phyloP scores from a whole-genome alignment of 2,888 invertebrate species.

The Alsophila aescularia region DNA sequence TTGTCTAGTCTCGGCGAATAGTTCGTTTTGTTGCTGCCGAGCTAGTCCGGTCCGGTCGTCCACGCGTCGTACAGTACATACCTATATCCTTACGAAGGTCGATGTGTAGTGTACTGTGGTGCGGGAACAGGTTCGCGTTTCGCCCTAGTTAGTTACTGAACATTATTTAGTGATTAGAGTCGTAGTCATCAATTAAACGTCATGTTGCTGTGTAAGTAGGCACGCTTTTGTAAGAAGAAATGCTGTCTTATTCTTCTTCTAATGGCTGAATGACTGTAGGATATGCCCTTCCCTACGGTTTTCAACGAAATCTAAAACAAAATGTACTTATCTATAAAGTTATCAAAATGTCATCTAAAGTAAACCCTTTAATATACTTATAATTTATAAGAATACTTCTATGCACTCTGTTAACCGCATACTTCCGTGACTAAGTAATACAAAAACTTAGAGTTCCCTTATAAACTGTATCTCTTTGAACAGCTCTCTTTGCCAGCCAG shows the following conservation, averaged over 20 bases:
- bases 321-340: not conserved
- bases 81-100: too few relatives aligned
- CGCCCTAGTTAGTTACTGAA: not conserved
- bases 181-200: not conserved
- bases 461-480: slow-evolving; percentile 43
- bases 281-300: too few relatives aligned
- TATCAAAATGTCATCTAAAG: not conserved
- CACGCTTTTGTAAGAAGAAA: too few relatives aligned
- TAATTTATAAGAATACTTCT: not conserved
- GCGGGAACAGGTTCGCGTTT: slow-evolving; percentile 29
- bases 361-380: not conserved
- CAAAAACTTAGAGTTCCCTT: slow-evolving; percentile 40
- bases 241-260: too few relatives aligned
- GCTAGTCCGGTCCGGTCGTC: slow-evolving; percentile 1
- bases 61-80: slow-evolving; percentile 14
- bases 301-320: too few relatives aligned
- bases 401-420: slow-evolving; percentile 20
- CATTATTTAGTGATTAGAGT: too few relatives aligned
- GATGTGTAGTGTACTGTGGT: too few relatives aligned
- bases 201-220: too few relatives aligned
- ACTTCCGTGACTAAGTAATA: slow-evolving; percentile 28
- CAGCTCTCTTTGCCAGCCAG: slow-evolving; percentile 36
- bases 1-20: not conserved
- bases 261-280: too few relatives aligned
- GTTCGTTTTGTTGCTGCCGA: slow-evolving; percentile 15